phyloP scores from a whole-genome alignment of 1,140 invertebrate genomes.

The Listronotus bonariensis region DNA sequence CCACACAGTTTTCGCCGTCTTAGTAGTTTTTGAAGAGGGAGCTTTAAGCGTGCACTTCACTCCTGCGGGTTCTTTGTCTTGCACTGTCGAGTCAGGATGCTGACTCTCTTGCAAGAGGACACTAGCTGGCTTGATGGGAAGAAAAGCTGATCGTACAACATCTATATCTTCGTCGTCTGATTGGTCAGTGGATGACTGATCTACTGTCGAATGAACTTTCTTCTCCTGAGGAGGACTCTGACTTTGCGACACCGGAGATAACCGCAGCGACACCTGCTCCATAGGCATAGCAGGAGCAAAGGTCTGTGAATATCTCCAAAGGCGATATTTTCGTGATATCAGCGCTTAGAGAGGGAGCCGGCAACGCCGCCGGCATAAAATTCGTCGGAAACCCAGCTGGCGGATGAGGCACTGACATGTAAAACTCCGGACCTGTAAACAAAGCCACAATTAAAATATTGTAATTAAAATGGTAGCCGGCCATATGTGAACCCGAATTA shows the following conservation, averaged over 20 bases:
- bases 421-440: constrained; percentile 49
- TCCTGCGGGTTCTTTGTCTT: constrained; percentile 54
- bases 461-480: constrained; percentile 27
- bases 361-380: constrained; percentile 34
- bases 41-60: constrained; percentile 66
- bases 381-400: constrained; percentile 54
- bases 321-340: constrained; percentile 35
- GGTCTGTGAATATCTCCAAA: constrained; percentile 36
- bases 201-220: constrained; percentile 65
- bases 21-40: constrained; percentile 60
- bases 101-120: constrained; percentile 55
- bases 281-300: constrained; percentile 32
- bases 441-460: constrained; percentile 31
- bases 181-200: constrained; percentile 61
- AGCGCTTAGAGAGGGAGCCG: constrained; percentile 5
- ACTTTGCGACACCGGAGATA: constrained; percentile 46
- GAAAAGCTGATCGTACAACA: constrained; percentile 76
- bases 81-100: constrained; percentile 64
- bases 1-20: constrained; percentile 71
- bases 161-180: constrained; percentile 71
- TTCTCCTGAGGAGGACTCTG: constrained; percentile 45
- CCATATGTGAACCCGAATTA: constrained; percentile 33
- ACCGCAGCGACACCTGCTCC: constrained; percentile 44
- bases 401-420: constrained; percentile 56
- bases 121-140: constrained; percentile 62